Evolutionary conservation across 2,888 invertebrate species (phyloP).

Genomic region (Andrena chrysosceles): DNA sequence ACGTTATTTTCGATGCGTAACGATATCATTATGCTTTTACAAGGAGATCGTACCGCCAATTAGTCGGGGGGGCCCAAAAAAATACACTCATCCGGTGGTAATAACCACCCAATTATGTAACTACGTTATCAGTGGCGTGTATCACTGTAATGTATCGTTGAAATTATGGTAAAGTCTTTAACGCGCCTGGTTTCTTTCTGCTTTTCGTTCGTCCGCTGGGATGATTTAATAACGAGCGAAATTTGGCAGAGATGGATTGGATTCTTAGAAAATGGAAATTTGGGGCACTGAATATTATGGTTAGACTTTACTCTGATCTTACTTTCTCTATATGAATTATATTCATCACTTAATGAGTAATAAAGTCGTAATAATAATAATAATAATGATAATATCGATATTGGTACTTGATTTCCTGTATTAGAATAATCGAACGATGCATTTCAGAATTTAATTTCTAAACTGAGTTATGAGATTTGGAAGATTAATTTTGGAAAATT

Average conservation of each 20-base stretch:
- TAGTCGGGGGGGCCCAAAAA: constrained; percentile 14
- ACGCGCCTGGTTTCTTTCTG: not conserved
- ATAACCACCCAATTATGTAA: constrained; percentile 41
- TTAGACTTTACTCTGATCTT: no score
- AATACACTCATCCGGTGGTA: constrained; percentile 7
- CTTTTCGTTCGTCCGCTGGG: not conserved
- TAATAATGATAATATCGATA: no score
- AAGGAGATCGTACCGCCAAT: constrained; percentile 19
- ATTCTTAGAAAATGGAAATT: no score
- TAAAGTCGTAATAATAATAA: no score
- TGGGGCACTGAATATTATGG: no score
- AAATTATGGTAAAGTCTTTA: constrained; percentile 33
- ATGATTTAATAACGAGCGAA: not conserved
- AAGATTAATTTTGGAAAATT: not conserved
- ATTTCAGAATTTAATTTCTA: no score
- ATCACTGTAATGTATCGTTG: constrained; percentile 25
- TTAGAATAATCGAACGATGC: no score
- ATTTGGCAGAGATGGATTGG: no score
- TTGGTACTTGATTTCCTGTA: no score
- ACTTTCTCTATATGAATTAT: no score
- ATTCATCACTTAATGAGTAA: no score
- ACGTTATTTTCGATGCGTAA: constrained; percentile 5
- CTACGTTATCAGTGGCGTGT: not conserved
- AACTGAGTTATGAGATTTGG: no score
- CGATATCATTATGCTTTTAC: constrained; percentile 25